A percentile compares a stretch with the other conserved stretches of the same genome.
phyloP scores from a whole-genome alignment of 2,113 vertebrate genomes.

The Forbesichthys papilliferus region DNA sequence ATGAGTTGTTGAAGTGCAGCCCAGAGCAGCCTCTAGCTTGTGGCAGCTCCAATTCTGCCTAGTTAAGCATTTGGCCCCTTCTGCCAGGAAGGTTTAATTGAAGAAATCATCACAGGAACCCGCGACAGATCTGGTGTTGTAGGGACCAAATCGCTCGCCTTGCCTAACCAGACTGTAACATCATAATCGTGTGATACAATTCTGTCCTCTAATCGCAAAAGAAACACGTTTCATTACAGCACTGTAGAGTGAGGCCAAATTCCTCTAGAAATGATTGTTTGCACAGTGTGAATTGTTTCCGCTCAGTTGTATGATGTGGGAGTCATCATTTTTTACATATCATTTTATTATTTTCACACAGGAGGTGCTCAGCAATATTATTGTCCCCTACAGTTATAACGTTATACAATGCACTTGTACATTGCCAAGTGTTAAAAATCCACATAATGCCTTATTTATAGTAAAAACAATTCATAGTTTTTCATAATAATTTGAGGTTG shows the following conservation, averaged over 20 bases:
- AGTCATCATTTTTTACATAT: neutral
- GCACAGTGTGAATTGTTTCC: slow-evolving; percentile 23
- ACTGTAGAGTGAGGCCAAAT: slow-evolving; percentile 31
- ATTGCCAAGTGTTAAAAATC: no score
- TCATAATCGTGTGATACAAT: slow-evolving; percentile 48
- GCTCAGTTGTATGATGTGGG: slow-evolving; percentile 21
- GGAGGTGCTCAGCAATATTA: neutral
- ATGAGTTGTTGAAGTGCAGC: slow-evolving; percentile 76
- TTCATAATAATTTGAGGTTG: no score
- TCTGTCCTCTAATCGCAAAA: slow-evolving; percentile 44
- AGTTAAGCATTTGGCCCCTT: slow-evolving; percentile 71
- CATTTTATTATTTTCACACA: neutral
- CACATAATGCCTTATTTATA: no score
- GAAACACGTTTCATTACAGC: slow-evolving; percentile 44
- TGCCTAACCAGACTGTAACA: slow-evolving; percentile 58
- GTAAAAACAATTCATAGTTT: no score
- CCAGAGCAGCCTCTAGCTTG: slow-evolving; percentile 69
- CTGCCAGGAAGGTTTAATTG: slow-evolving; percentile 70
- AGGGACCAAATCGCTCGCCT: slow-evolving; percentile 59
- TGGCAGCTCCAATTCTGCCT: slow-evolving; percentile 75
- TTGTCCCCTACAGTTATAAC: neutral
- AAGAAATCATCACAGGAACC: slow-evolving; percentile 73
- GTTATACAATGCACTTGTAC: neutral
- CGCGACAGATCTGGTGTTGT: slow-evolving; percentile 58
- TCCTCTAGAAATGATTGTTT: slow-evolving; percentile 32